Base-by-base conservation (phyloP, 2,888 invertebrate species). In the Polymixis lichenea region DNA sequence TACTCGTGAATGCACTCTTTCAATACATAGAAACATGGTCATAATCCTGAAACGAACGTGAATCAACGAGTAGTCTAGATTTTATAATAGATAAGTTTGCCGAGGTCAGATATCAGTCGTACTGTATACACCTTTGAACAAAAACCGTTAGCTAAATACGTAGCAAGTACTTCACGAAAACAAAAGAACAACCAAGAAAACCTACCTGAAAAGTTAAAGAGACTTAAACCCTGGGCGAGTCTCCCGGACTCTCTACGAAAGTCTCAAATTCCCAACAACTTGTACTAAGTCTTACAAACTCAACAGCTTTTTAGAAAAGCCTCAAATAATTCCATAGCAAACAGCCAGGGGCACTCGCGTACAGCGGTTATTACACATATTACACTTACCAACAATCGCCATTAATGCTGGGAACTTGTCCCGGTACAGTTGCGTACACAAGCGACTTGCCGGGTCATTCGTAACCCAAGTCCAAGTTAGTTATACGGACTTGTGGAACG, bases 371-470 rank as follows among this genome's bases (percentile, higher is more conserved):
- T 94, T 94, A 92, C 93, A 92, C 93, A 95, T 95, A 95, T 94
- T 94, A 95, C 94, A 96, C 95, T 96, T 95, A 95, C 81, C 89
- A 96, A 96, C 95, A 94, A 95, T 92, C 88, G 90, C 92, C 91
- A 94, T 95, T 95, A 94, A 90, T 93, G 94, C 93, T 93, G 89
- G 90, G 89, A 91, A 86, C 88, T 88, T 87, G 82, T 92, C 93
- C 94, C 94, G 90, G 94, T 94, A 93, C 94, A 94, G 62, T 82
- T 71, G 86, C 74, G 82, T 94, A 95, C 95, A 94, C 95, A 95
- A 94, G 93, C 92, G 91, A 91, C 92, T 92, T 87, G 89, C 86
- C 84, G 88, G 91, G 92, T 91, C 93, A 93, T 95, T 93, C 91
- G 91, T 93, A 94, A 92, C 91, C 89, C 86, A 75, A 81, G 79